Base-by-base conservation (phyloP, 2,113 vertebrate genomes). In the Zonotrichia leucophrys region DNA sequence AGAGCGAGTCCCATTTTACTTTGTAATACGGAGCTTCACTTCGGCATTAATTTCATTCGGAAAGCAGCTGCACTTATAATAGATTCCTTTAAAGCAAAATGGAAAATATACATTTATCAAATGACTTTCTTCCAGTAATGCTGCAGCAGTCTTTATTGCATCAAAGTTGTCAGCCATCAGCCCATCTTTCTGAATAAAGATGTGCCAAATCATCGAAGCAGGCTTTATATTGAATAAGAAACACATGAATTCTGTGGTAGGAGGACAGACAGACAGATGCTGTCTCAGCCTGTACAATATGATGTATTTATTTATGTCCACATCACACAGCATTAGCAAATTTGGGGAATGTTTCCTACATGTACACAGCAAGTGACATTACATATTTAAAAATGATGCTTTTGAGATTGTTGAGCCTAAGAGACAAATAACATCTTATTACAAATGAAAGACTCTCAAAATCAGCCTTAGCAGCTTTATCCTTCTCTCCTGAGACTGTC, bases 51-150 rank as follows among this genome's bases (percentile, higher is more conserved):
- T 97, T 98, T 96, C 95, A 92, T 97, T 97, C 74, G 33, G 93
- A 98, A 97, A 97, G 97, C 94, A 97, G 97, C 97, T 98, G 96
- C 96, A 92, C 96, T 97, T 96, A 96, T 96, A 97, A 98, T 97
- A 97, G 96, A 95, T 97, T 97, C 95, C 95, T 97, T 98, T 98
- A 97, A 97, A 97, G 94, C 93, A 97, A 98, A 98, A 98, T 97
- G 95, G 95, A 95, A 97, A 98, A 98, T 94, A 98, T 92, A 96
- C 97, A 97, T 98, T 98, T 97, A 98, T 97, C 96, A 97, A 97
- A 97, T 96, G 92, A 97, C 96, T 97, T 97, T 97, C 94, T 97
- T 95, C 97, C 92, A 96, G 90, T 94, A 95, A 89, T 80, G 95
- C 96, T 92, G 96, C 93, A 96, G 94, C 80, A 75, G 89, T 94